Base-by-base conservation (phyloP, 2,797 vertebrate species). In the Coregonus sp. region DNA sequence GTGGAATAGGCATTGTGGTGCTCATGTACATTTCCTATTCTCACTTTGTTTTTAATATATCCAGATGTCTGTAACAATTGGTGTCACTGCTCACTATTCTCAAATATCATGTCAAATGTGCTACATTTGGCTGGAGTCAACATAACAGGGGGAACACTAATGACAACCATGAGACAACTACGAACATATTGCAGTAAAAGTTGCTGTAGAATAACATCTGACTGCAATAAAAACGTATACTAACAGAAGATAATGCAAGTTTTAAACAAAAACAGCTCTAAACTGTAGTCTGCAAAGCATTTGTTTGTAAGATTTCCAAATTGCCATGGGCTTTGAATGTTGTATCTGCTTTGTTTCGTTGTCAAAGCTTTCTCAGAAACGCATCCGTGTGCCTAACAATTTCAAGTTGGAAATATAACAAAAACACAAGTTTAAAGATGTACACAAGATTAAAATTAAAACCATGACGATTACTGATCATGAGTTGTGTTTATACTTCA, bases 261-360 rank as follows among this genome's bases (percentile, higher is more conserved):
- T 25, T 25, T 25, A 25, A 25, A 66, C 20, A 67, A 54, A 75
- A 67, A 11, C 16, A 66, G 25, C 33, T 47, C 40, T 70, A 25
- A 2, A 7, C 40, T 40, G 40, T 29, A 63, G 61, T 25, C 61
- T 16, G 65, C 15, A 7, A 33, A 73, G 29, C 20, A 73, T 25
- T 25, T 25, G 25, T 73, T 56, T 72, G 52, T 40, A n/a, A 35
- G 18, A 61, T 61, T 7, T 61, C 52, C 31, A 61, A 61, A 37
- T 25, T 37, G 37, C 59, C 59, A 65, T 47, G 14, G 51, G 29
- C 73, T 33, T 67, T 66, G 11, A 47, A 20, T 75, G 47, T 35
- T 69, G 29, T 59, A 63, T 68, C 31, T 50, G 15, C 65, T 70
- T 25, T 70, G 68, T 70, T 70, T 25, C 7, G 40, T 50, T 29